Base-by-base conservation (phyloP, 1,140 invertebrate genomes). In the Leptonema lineaticorne region DNA sequence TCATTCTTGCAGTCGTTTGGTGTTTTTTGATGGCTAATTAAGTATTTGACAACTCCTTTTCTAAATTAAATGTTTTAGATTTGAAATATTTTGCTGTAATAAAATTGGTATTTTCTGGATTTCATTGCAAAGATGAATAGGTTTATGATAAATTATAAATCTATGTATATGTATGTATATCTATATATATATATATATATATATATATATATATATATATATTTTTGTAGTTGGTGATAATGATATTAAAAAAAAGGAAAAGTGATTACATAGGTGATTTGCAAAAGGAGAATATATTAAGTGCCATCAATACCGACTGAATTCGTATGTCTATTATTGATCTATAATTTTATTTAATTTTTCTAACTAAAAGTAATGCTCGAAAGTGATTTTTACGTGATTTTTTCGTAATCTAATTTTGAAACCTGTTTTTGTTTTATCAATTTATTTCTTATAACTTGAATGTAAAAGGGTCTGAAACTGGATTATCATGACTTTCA, bases 1-100 rank as follows among this genome's bases (percentile, higher is more conserved):
- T 48, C 65, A 67, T 72, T 72, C 70, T 72, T 72, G 70, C 64
- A 72, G 70, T 72, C 70, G 70, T 72, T 72, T 72, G 70, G 70
- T 72, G 67, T 69, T 69, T 69, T 69, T 50, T 27, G 70, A 41
- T 53, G 69, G 62, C 62, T 37, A 24, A 37, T 27, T 16, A 66
- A 37, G 29, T 58, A 46, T 59, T 11, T 26, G 45, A 60, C 50
- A 45, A 22, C 58, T 56, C 67, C 20, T 41, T 57, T 66, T 62
- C 24, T 50, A 24, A 45, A 24, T 60, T 60, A 57, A 45, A 29
- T 29, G 29, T 57, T 29, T 30, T 57, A 30, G 26, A 29, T 48
- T 45, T 37, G 6, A 62, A 62, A 50, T 63, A 63, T 68, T 63
- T 63, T 62, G 58, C 67, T 68, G 58, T 63, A 68, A 63, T 67